Percentiles rank a stretch among this genome's conserved stretches.
phyloP scores from a whole-genome alignment of 92 coral and sea anemone species.

The Siderastrea radians region DNA sequence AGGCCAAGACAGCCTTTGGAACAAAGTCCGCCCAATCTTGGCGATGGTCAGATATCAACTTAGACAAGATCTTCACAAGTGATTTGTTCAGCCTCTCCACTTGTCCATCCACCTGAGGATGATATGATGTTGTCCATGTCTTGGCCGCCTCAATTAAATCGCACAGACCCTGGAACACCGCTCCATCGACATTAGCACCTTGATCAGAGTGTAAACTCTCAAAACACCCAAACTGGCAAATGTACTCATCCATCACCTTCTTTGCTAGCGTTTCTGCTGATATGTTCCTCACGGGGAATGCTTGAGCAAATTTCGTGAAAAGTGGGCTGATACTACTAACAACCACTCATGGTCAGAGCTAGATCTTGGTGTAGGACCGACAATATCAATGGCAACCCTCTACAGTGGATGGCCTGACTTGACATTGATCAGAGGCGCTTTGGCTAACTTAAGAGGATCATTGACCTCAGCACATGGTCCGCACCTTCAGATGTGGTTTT shows the following conservation, averaged over 20 bases:
- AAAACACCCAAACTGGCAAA: constrained; percentile 28
- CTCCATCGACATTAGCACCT: constrained; percentile 12
- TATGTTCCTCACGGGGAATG: background rate
- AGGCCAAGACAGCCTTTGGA: constrained; percentile 39
- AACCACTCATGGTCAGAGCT: constrained; percentile 48
- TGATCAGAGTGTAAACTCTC: constrained; percentile 43
- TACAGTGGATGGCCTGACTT: constrained; percentile 56
- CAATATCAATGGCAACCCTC: constrained; percentile 51
- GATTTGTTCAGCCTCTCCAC: constrained; percentile 41
- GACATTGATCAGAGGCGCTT: background rate
- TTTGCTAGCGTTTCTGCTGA: too few species aligned
- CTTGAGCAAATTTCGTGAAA: background rate
- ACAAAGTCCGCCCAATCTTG: constrained; percentile 19
- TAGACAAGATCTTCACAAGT: constrained; percentile 29
- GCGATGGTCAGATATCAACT: background rate
- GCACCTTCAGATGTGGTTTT: constrained; percentile 39
- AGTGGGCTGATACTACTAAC: constrained; percentile 25
- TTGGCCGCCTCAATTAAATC: constrained; percentile 41
- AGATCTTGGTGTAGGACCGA: constrained; percentile 49
- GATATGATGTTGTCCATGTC: constrained; percentile 27
- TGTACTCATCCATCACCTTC: too few species aligned
- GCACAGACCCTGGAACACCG: constrained; percentile 32
- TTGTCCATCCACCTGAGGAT: constrained; percentile 45
- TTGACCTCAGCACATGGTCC: constrained; percentile 64
- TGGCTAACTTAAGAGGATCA: constrained; percentile 19